Evolutionary conservation across 2,113 vertebrate species (phyloP).

Genomic region (Chitala chitala): DNA sequence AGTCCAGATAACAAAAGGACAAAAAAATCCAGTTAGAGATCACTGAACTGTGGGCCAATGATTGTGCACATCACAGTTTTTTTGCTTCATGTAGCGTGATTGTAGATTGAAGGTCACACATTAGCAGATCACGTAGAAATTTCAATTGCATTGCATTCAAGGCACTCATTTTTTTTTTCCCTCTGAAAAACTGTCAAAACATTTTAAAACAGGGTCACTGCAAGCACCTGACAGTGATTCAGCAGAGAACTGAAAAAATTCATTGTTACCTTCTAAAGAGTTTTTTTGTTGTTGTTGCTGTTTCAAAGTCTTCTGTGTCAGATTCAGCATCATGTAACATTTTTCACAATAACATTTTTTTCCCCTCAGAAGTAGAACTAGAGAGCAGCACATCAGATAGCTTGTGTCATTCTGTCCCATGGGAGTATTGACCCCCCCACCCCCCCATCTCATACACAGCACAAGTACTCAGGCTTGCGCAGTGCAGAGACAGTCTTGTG

Average conservation of each 20-base stretch:
- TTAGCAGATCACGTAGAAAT: too few species aligned
- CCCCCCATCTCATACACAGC: not conserved
- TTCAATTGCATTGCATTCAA: conserved; percentile 27
- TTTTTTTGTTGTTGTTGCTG: not conserved
- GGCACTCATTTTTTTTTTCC: not conserved
- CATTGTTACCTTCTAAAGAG: not conserved
- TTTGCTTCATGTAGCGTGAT: not conserved
- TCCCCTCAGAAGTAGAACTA: not conserved
- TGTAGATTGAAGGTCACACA: too few species aligned
- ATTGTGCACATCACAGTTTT: too few species aligned
- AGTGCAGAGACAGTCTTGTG: conserved; percentile 5
- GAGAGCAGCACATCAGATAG: not conserved
- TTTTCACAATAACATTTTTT: not conserved
- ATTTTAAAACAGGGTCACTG: not conserved
- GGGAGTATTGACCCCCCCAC: too few species aligned
- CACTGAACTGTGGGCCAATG: conserved; percentile 36
- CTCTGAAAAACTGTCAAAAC: not conserved
- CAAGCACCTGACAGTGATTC: not conserved
- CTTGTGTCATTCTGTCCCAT: not conserved
- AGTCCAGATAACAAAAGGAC: not conserved
- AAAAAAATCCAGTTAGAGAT: not conserved
- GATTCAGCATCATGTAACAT: not conserved
- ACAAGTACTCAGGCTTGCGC: not conserved
- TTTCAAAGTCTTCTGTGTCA: not conserved
- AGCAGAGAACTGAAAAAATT: not conserved